Percentiles rank a stretch among this genome's conserved stretches.
These are phyloP conservation scores for Heteromormyrus szaboi DNA, from an alignment of 2,797 vertebrate species.

Conservation along the genomic window DNA sequence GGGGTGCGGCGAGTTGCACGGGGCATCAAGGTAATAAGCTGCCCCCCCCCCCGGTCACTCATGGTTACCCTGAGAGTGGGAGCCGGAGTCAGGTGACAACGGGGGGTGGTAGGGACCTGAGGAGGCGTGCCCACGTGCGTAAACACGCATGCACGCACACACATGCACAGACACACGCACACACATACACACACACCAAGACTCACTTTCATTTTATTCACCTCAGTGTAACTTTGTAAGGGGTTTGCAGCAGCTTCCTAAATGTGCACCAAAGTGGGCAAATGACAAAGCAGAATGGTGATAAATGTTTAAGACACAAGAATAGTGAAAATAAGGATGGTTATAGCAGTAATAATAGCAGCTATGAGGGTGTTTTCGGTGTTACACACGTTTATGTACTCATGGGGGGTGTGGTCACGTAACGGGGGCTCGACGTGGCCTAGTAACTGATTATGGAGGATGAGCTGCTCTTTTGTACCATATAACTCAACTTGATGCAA, in stretches of 20 bases:
- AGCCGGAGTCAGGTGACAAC: neutral
- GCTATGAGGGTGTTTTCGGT: neutral
- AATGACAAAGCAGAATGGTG: neutral
- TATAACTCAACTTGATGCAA: neutral
- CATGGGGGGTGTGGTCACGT: neutral
- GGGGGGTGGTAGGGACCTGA: neutral
- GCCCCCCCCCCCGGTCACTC: neutral
- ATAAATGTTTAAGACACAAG: neutral
- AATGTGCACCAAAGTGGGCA: neutral
- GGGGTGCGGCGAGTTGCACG: neutral
- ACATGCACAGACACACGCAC: neutral
- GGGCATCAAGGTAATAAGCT: neutral
- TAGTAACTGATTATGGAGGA: neutral
- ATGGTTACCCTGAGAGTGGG: neutral
- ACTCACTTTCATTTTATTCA: constrained; percentile 3
- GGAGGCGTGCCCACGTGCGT: neutral
- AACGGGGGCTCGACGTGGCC: neutral
- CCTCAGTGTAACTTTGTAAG: constrained; percentile 12
- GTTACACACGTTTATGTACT: neutral
- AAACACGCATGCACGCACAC: neutral
- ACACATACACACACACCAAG: too few relatives aligned
- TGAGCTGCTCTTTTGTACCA: neutral
- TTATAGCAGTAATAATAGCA: neutral
- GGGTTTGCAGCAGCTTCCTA: too few relatives aligned
- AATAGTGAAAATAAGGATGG: neutral